Evolutionary conservation across 2,113 vertebrate genomes (phyloP).

Genomic region (Athene noctua): DNA sequence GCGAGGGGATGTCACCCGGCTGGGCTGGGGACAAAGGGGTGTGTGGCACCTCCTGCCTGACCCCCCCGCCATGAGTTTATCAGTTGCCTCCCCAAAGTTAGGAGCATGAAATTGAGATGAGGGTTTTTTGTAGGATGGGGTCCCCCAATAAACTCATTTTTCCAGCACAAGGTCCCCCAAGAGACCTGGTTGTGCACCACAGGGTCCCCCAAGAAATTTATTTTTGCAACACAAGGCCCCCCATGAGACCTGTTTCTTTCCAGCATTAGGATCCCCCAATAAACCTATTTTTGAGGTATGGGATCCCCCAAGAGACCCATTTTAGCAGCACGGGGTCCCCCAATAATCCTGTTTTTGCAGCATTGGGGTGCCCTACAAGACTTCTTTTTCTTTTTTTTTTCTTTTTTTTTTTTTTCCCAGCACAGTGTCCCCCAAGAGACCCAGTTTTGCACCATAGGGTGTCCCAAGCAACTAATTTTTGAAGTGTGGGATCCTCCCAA

Average conservation of each 20-base stretch:
- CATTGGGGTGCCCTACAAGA: too few relatives aligned
- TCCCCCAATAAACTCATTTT: not conserved
- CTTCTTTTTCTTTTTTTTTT: too few relatives aligned
- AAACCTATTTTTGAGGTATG: rapidly evolving
- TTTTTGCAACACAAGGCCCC: not conserved
- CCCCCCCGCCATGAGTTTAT: not conserved
- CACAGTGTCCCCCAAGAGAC: not conserved
- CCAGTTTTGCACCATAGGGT: not conserved
- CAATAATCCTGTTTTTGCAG: not conserved
- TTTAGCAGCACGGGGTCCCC: not conserved
- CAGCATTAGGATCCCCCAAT: not conserved
- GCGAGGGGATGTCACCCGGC: not conserved
- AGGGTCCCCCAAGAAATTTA: not conserved
- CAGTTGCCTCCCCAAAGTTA: not conserved
- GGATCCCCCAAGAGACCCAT: too few relatives aligned
- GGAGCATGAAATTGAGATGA: not conserved
- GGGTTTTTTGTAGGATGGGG: not conserved
- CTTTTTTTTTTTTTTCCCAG: too few relatives aligned
- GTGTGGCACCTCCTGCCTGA: not conserved
- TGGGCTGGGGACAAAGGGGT: not conserved
- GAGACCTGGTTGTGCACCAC: not conserved
- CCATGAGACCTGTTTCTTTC: not conserved
- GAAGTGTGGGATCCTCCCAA: too few relatives aligned
- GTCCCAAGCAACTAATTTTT: not conserved
- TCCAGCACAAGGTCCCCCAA: too few relatives aligned